Evolutionary conservation across 2,113 vertebrate species (phyloP).

Genomic region (Lota lota): DNA sequence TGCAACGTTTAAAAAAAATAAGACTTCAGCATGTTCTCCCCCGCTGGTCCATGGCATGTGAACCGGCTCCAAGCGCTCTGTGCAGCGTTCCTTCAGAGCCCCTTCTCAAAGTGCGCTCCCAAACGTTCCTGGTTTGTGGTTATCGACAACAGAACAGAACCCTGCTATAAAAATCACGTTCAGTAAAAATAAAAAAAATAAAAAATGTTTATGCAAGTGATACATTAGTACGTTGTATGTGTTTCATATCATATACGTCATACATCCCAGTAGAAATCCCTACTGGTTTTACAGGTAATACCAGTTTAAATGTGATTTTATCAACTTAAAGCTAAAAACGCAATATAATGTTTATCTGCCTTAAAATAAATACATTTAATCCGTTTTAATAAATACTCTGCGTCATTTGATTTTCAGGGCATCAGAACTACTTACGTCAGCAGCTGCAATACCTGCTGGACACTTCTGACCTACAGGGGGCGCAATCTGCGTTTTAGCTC

Average conservation of each 20-base stretch:
- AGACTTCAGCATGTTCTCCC: slow-evolving; percentile 36
- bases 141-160: slow-evolving; percentile 3
- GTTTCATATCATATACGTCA: neutral
- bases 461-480: neutral
- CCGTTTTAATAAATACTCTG: neutral
- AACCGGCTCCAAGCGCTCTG: neutral
- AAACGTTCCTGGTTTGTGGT: slow-evolving; percentile 15
- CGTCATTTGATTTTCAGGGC: no score
- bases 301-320: slow-evolving; percentile 21
- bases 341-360: neutral
- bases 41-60: slow-evolving; percentile 42
- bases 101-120: slow-evolving; percentile 13
- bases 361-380: slow-evolving; percentile 7
- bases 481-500: neutral
- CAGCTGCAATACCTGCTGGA: neutral
- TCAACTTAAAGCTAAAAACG: slow-evolving; percentile 13
- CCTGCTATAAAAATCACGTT: slow-evolving; percentile 37
- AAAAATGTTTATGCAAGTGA: neutral
- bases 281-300: slow-evolving; percentile 23
- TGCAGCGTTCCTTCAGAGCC: neutral
- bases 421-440: neutral
- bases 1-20: slow-evolving; percentile 44
- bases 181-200: neutral
- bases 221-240: neutral
- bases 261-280: slow-evolving; percentile 20